Conservation (phyloP, 2,888 invertebrate genomes). For the Homarus gammarus region DNA sequence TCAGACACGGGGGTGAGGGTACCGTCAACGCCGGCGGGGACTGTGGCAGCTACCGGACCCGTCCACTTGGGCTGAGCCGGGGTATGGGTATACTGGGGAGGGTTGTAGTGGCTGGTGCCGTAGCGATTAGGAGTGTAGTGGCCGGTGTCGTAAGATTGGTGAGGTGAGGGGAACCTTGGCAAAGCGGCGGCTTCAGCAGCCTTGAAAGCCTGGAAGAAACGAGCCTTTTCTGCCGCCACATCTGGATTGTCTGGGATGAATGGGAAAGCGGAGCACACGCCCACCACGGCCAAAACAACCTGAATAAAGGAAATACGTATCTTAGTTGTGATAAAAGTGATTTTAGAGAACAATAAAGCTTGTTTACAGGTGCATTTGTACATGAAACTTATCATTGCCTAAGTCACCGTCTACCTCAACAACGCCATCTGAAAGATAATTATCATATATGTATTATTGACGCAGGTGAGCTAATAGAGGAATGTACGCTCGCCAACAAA, state of each 20-base stretch:
- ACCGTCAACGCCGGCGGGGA: slow-evolving; percentile 42
- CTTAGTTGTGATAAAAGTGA: no score
- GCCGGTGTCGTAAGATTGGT: slow-evolving; percentile 13
- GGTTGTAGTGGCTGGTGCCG: background rate
- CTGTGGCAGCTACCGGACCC: slow-evolving; percentile 31
- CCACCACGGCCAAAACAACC: slow-evolving; percentile 60
- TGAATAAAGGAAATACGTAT: slow-evolving; percentile 14
- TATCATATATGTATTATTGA: no score
- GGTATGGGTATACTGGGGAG: background rate
- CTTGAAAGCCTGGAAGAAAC: slow-evolving; percentile 58
- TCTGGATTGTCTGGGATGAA: slow-evolving; percentile 58
- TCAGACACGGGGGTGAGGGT: slow-evolving; percentile 25
- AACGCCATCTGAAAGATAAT: no score
- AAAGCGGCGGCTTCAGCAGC: slow-evolving; percentile 39
- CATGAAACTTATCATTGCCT: no score
- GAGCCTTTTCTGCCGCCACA: slow-evolving; percentile 68
- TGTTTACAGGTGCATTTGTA: no score
- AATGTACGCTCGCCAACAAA: no score
- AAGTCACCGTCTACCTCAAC: no score
- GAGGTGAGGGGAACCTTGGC: slow-evolving; percentile 10
- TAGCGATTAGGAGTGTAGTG: background rate
- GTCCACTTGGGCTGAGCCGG: slow-evolving; percentile 45
- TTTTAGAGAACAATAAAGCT: no score
- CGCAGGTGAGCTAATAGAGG: no score
- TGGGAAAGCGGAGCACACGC: slow-evolving; percentile 51